A percentile compares a stretch with the other conserved stretches of the same genome.
phyloP scores from a whole-genome alignment of 1,140 invertebrate genomes.

The Drosophila seguyi region DNA sequence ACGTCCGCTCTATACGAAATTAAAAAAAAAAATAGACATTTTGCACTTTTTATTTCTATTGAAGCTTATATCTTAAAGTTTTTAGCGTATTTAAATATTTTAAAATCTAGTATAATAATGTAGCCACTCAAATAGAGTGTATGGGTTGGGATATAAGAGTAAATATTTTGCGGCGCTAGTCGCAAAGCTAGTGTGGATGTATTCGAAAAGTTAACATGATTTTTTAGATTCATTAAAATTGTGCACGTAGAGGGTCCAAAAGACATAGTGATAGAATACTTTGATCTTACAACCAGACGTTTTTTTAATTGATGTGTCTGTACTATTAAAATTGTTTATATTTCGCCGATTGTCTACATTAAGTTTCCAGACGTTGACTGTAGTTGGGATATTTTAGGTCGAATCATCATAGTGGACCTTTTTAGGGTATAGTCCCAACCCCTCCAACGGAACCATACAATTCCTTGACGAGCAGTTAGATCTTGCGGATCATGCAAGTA shows the following conservation, averaged over 20 bases:
- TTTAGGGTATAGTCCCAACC: conserved; percentile 97
- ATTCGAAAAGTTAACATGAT: background rate
- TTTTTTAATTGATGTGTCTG: background rate
- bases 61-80: background rate
- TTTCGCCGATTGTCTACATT: conserved; percentile 42
- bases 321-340: conserved; percentile 6
- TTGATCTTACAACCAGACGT: background rate
- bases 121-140: background rate
- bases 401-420: conserved; percentile 95
- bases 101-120: background rate
- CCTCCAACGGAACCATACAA: conserved; percentile 97
- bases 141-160: background rate
- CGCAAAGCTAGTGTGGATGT: background rate
- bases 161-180: background rate
- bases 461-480: conserved; percentile 94
- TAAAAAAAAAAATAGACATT: background rate
- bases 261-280: background rate
- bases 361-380: conserved; percentile 52
- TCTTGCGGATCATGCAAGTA: conserved; percentile 95
- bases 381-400: conserved; percentile 86
- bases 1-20: background rate
- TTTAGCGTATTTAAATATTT: background rate
- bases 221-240: background rate
- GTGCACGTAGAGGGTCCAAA: background rate
- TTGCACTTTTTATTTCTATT: background rate